Evolutionary conservation across 1,140 invertebrate species (phyloP), one percentile per base, ranked within the genome.

Genomic region (Coelopa frigida): DNA sequence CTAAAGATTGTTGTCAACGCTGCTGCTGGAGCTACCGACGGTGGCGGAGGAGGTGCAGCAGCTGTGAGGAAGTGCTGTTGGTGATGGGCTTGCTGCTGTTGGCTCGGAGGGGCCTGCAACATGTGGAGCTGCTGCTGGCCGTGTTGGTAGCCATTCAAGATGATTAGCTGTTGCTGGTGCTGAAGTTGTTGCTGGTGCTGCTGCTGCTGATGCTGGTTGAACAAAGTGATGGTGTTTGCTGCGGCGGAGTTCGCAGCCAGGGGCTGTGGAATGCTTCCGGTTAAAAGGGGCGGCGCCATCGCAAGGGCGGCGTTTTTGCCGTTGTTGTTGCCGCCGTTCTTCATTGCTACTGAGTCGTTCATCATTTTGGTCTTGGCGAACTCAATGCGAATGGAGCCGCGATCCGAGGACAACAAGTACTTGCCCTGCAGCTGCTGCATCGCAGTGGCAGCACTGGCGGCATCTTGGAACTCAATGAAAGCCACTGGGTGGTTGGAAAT

Each of bases 311-410:
- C n/a, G n/a, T 10, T 29, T 8, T 29, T 29, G 27, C 27, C n/a
- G 27, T 29, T n/a, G 27, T 29, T 29, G 27, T n/a, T 15, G 18
- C 33, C 18, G 33, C 15, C 15, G 33, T 36, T 17, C n/a, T n/a
- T 36, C 12, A 36, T 36, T 15, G 33, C 17, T 5, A n/a, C 3
- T 11, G 54, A 31, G 47, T 68, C 64, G 21, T 57, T 68, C 20
- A 67, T 52, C 93, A 97, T 96, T 82, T 95, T 95, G 75, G 87
- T 93, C 78, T 94, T 93, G 71, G 94, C 94, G 79, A 92, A 97
- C 80, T 98, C 94, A 72, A 97, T 94, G 72, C 93, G 84, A 72
- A 98, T 94, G 67, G 92, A 89, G 61, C 91, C 91, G 56, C 88
- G 82, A 70, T 96, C 94, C 49, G 91, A 95, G 70, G 90, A 93